Evolutionary conservation across 2,888 invertebrate species (phyloP), one percentile per base, ranked within the genome.

Genomic region (Spilosoma lubricipeda): DNA sequence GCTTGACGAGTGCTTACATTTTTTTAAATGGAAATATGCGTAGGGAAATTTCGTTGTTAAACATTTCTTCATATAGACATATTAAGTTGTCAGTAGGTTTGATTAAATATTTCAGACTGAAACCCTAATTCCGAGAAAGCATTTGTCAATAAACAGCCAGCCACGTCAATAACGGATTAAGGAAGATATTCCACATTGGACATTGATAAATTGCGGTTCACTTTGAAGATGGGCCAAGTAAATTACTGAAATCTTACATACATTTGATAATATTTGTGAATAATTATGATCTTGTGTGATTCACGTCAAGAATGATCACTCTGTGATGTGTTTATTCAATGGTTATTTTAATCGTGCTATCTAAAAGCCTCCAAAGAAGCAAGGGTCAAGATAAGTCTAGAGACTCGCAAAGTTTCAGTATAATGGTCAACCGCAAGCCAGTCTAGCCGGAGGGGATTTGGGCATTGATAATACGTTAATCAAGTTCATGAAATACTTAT

Each of bases 381-480:
- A 78, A 71, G 77, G 75, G 76, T 77, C 74, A 75, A 76, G 77
- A 83, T 80, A 80, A 83, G 76, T 78, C 82, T 79, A 75, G 80
- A 80, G 77, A 81, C 82, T 83, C 64, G 39, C 65, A 75, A 84
- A 83, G 78, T 84, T 84, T 71, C 67, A 76, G 79, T 73, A 84
- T 82, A 83, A 82, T 78, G 84, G 83, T 84, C 83, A 84, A 75
- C 83, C 84, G 45, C 82, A 71, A 73, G 76, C 72, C 70, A 70
- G 68, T 71, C 63, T 77, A 79, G 78, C 80, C 77, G 68, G 71
- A 59, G 78, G 84, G 84, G 79, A 82, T 82, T 79, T 42, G 13
- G 75, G 77, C 77, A 83, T 79, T 80, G 75, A 78, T 82, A 83
- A 84, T 80, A 79, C 76, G 79, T 78, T 84, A 80, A 82, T 83